Base-by-base conservation (phyloP, 2,797 vertebrate species). In the Myotis daubentonii region DNA sequence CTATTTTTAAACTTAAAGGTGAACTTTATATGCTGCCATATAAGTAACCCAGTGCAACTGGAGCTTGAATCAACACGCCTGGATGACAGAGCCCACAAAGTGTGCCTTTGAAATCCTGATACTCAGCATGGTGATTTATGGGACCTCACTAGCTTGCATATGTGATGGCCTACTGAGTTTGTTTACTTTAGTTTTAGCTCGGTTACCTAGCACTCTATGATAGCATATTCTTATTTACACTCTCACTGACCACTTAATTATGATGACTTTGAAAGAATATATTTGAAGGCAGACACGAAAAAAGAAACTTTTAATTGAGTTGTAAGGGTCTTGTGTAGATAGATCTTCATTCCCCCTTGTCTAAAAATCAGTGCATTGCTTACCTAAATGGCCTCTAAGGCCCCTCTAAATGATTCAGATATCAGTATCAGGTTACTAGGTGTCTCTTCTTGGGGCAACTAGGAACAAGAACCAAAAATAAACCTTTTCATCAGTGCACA, bases 101-200 rank as follows among this genome's bases (percentile, higher is more conserved):
- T 92, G 94, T 94, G 92, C 97, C 96, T 98, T 98, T 96, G 97
- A 97, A 98, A 97, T 95, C 60, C 83, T 97, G 90, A 75, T 98
- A 81, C 94, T 87, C 96, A 17, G 86, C 91, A 17, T 66, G 81
- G 60, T 98, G 96, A 98, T 97, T 98, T 98, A 97, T 89, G 95
- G 84, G 47, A 81, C 92, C 91, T 96, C 95, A 30, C 93, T 96
- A 75, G 93, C 88, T 89, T 6, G 8, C 92, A 80, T 97, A 95
- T 97, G 80, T 91, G 79, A 87, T 91, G 65, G 88, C 65, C 30
- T 88, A 68, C 22, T 84, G 96, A 93, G 78, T 87, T 96, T 85
- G 20, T 97, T 97, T 83, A 13, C 96, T 97, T 94, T 92, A 84
- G 76, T 97, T 38, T 97, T 96, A 95, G 49, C 91, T 91, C 1